These are phyloP conservation scores for Hesperia comma DNA, from an alignment of 2,888 invertebrate genomes.

Conservation along the genomic window DNA sequence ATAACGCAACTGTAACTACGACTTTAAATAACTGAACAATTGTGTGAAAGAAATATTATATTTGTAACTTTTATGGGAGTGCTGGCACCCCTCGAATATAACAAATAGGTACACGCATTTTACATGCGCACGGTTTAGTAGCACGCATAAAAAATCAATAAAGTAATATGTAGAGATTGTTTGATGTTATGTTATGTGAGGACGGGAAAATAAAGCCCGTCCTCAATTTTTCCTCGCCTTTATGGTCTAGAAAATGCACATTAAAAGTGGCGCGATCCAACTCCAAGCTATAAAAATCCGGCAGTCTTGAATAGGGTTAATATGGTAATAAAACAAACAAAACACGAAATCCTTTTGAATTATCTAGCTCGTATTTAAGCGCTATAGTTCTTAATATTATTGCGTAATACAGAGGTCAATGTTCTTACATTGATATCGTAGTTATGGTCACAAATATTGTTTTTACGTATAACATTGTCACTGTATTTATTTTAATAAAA, in stretches of 20 bases:
- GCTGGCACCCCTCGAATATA: not conserved
- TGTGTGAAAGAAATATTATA: too few relatives aligned
- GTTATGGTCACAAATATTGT: too few relatives aligned
- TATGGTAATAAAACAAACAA: conserved; percentile 28
- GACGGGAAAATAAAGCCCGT: conserved; percentile 19
- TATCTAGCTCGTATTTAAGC: not conserved
- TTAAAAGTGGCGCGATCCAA: conserved; percentile 32
- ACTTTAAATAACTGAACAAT: too few relatives aligned
- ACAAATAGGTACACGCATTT: not conserved
- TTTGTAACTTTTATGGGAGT: too few relatives aligned
- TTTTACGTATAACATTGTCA: too few relatives aligned
- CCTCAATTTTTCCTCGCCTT: conserved; percentile 33
- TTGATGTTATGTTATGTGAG: conserved; percentile 12
- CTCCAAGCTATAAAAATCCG: conserved; percentile 32
- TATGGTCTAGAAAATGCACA: conserved; percentile 30
- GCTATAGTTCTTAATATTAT: not conserved
- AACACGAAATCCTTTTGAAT: conserved; percentile 18
- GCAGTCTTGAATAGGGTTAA: conserved; percentile 32
- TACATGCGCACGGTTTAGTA: not conserved
- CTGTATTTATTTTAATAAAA: too few relatives aligned
- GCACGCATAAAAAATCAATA: conserved; percentile 16
- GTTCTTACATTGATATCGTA: not conserved
- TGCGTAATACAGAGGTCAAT: not conserved
- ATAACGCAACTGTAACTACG: too few relatives aligned
- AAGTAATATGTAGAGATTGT: conserved; percentile 26